These are phyloP conservation scores for Agrilus planipennis DNA, from an alignment of 1,140 invertebrate genomes.

Conservation along the genomic window DNA sequence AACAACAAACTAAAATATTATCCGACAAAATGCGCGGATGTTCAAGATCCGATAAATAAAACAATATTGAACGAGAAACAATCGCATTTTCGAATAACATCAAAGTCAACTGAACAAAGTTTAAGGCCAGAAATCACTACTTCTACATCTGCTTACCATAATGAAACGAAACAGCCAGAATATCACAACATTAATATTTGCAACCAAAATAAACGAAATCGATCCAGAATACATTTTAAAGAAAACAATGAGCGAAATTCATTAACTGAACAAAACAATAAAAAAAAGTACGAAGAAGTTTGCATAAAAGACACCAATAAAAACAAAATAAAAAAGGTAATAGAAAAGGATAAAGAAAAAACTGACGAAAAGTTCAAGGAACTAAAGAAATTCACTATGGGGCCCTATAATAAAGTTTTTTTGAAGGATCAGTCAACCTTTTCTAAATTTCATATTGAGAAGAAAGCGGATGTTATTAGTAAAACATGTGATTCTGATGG, in stretches of 20 bases:
- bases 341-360: slow-evolving; percentile 16
- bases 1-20: slow-evolving; percentile 23
- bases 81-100: background rate
- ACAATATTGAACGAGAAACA: slow-evolving; percentile 1
- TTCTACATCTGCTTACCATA: too few relatives aligned
- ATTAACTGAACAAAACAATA: background rate
- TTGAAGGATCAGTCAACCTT: too few relatives aligned
- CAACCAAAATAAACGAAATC: background rate
- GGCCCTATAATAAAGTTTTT: too few relatives aligned
- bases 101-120: background rate
- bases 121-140: background rate
- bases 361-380: too few relatives aligned
- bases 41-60: background rate
- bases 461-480: too few relatives aligned
- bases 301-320: slow-evolving; percentile 12
- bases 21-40: background rate
- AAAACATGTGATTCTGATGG: too few relatives aligned
- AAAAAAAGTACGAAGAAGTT: slow-evolving; percentile 6
- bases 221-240: background rate
- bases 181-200: too few relatives aligned
- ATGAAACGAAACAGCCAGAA: too few relatives aligned
- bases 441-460: too few relatives aligned
- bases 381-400: too few relatives aligned
- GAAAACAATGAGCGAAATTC: background rate
- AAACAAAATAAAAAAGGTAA: slow-evolving; percentile 13